phyloP scores from a whole-genome alignment of 2,797 vertebrate genomes.

The Natrix natrix region DNA sequence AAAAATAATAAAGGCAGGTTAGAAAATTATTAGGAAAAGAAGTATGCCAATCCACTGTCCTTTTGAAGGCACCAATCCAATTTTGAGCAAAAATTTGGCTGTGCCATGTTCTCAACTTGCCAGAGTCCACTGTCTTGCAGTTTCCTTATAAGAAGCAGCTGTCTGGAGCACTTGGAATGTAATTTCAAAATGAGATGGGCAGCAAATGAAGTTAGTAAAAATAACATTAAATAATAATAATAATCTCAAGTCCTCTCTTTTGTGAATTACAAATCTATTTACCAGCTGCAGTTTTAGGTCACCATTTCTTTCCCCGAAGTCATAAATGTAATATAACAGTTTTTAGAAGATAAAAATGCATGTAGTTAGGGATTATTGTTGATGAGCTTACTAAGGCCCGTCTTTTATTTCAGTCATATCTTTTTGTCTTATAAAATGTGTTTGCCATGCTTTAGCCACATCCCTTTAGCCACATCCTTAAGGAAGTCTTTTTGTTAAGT shows the following conservation, averaged over 20 bases:
- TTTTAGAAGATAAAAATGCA: not conserved
- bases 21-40: not conserved
- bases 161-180: not conserved
- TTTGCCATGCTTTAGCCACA: slow-evolving; percentile 16
- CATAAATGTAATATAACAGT: not conserved
- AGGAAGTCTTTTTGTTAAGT: slow-evolving; percentile 18
- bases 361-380: not conserved
- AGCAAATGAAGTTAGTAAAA: not conserved
- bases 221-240: not conserved
- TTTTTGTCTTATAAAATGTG: slow-evolving; percentile 16
- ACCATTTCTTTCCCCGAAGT: not conserved
- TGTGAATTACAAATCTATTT: not conserved
- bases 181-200: not conserved
- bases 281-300: not conserved
- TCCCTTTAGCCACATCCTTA: slow-evolving; percentile 35
- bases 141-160: not conserved
- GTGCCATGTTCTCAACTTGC: not conserved
- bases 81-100: not conserved
- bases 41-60: not conserved
- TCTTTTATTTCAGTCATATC: slow-evolving; percentile 24
- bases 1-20: not conserved
- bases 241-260: not conserved
- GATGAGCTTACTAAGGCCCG: not conserved
- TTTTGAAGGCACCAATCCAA: not conserved
- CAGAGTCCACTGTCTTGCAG: not conserved